These are phyloP conservation scores for Equus przewalskii DNA, from an alignment of 2,113 vertebrate genomes.

Conservation along the genomic window DNA sequence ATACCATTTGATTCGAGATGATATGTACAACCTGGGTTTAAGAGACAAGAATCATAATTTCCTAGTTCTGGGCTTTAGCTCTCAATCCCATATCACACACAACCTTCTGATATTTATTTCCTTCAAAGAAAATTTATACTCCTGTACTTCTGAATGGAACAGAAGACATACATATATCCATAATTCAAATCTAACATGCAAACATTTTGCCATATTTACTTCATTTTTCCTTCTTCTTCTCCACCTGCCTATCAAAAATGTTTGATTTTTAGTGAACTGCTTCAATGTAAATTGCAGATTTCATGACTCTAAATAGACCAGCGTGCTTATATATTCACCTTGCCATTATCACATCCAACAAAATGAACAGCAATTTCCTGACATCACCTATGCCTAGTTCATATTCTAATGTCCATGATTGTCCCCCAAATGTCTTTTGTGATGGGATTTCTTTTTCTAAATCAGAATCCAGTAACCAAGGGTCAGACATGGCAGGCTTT, in stretches of 20 bases:
- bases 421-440: background rate
- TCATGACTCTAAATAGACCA: too few relatives aligned
- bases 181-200: background rate
- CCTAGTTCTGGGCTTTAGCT: background rate
- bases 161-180: background rate
- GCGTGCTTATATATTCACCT: accelerated
- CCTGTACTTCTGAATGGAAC: background rate
- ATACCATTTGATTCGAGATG: background rate
- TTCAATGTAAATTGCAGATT: background rate
- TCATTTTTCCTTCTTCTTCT: background rate
- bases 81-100: background rate
- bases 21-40: background rate
- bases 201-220: background rate
- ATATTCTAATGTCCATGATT: background rate
- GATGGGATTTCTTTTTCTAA: slow-evolving; percentile 12
- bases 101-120: background rate
- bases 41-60: background rate
- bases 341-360: background rate
- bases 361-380: background rate
- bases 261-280: background rate
- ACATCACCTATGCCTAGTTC: background rate
- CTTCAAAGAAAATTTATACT: background rate
- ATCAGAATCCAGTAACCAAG: background rate
- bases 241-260: background rate
- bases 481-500: background rate